A percentile compares a stretch with the other conserved stretches of the same genome.
Evolutionary conservation across 2,888 invertebrate species (phyloP).

Genomic region (Neocrepidodera transversa): DNA sequence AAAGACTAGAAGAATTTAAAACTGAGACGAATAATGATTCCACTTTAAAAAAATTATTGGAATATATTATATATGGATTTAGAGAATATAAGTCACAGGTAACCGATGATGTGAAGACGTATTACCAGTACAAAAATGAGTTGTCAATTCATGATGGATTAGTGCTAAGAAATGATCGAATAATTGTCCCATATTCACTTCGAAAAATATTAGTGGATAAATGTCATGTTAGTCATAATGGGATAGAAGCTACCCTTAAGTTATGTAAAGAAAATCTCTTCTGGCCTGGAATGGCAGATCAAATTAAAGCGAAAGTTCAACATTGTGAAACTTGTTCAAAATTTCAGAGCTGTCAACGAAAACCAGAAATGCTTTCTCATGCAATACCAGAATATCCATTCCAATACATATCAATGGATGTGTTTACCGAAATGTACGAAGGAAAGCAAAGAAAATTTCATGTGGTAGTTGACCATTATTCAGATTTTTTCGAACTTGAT

Average conservation of each 20-base stretch:
- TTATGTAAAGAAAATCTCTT: neutral
- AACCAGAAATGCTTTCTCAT: too few species aligned
- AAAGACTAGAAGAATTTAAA: too few species aligned
- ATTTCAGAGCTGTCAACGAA: too few species aligned
- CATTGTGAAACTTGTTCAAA: too few species aligned
- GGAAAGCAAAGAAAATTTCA: too few species aligned
- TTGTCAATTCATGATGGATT: neutral
- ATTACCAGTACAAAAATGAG: neutral
- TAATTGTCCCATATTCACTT: neutral
- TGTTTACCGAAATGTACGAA: too few species aligned
- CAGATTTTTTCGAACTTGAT: too few species aligned
- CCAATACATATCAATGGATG: too few species aligned
- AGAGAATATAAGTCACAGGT: neutral
- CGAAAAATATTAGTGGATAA: neutral
- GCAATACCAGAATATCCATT: too few species aligned
- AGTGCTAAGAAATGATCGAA: neutral
- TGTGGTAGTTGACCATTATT: too few species aligned
- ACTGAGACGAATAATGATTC: neutral
- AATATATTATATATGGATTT: neutral
- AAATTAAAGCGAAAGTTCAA: too few species aligned
- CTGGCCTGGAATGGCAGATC: too few species aligned
- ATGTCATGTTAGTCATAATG: neutral
- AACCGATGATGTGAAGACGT: neutral
- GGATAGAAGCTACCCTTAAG: neutral
- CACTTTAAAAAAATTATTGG: neutral